phyloP scores from a whole-genome alignment of 2,888 invertebrate genomes.

The Proisotoma minuta region DNA sequence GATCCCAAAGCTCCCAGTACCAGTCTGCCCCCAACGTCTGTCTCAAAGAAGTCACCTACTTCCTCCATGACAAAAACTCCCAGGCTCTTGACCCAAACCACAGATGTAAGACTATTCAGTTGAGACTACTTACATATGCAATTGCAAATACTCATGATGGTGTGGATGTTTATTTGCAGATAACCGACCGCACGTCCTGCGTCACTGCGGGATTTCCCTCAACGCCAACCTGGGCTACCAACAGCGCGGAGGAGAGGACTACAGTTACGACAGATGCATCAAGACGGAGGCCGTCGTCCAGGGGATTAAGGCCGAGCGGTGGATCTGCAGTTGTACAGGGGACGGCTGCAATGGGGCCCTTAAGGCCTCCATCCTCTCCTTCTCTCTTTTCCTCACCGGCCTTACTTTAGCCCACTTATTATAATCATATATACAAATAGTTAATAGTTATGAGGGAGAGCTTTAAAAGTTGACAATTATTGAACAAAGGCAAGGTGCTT shows the following conservation, averaged over 20 bases:
- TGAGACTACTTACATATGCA: neutral
- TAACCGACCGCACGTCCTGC: constrained; percentile 25
- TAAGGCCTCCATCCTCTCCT: too few species aligned
- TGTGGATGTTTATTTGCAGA: constrained; percentile 9
- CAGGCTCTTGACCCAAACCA: constrained; percentile 24
- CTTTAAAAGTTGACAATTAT: too few species aligned
- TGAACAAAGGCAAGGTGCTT: too few species aligned
- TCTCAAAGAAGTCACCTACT: constrained; percentile 23
- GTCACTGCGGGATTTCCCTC: constrained; percentile 27
- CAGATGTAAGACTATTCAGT: constrained; percentile 23
- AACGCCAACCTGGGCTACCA: constrained; percentile 7
- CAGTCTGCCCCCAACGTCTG: constrained; percentile 18
- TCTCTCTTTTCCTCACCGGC: too few species aligned
- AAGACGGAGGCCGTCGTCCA: constrained; percentile 23
- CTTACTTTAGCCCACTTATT: too few species aligned
- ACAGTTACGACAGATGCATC: constrained; percentile 27
- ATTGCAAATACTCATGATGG: neutral
- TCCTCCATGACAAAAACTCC: constrained; percentile 17
- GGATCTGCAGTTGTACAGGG: constrained; percentile 28
- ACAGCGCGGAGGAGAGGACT: constrained; percentile 21
- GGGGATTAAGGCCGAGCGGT: constrained; percentile 21
- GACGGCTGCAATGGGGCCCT: constrained; percentile 31
- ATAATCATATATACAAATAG: too few species aligned
- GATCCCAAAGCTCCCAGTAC: constrained; percentile 8
- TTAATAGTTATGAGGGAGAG: too few species aligned